Base-by-base conservation (phyloP, 1,140 invertebrate genomes). In the Oncopeltus fasciatus region DNA sequence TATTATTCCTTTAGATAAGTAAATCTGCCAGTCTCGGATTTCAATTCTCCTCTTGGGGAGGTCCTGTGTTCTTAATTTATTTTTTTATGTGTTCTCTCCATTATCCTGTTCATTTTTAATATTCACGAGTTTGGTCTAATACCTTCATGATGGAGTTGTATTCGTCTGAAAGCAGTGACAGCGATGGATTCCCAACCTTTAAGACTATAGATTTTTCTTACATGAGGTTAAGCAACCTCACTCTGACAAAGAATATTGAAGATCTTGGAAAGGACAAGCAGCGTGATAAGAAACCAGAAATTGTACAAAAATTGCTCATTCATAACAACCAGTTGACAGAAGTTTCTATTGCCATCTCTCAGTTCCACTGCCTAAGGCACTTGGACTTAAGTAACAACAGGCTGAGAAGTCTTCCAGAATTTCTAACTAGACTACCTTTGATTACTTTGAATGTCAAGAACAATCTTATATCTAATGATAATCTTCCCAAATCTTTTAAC, bases 311-410 rank as follows among this genome's bases (percentile, higher is more conserved):
- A 4, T 72, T 89, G 56, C 71, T 87, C 21, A 72, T 90, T 1
- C 79, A 86, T 67, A 83, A 87, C 64, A 90, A 90, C 70, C 78
- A 79, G 2, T 72, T 91, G 46, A 74, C 71, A 43, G 65, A 62
- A n/a, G 51, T 79, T 43, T 77, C 78, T n/a, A 53, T 63, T 1
- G 74, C 76, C 26, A 72, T 87, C 53, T 74, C 74, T 43, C 79
- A 75, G 66, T 90, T 90, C 71, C 73, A 68, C 59, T 86, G 85
- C 70, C 73, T 90, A 27, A 81, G 80, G 69, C 79, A 83, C 18
- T 72, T 97, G 61, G 92, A 97, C 73, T 73, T 97, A 18, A 95
- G 91, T 67, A 88, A 86, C 66, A 96, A 95, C 73, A 81, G 83
- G n/a, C 71, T 97, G 1, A 82, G 76, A 9, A 73, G 74, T 51